Percentiles rank a stretch among this genome's conserved stretches.
Conservation (phyloP, 2,888 invertebrate species). For the Epinotia brunnichana region DNA sequence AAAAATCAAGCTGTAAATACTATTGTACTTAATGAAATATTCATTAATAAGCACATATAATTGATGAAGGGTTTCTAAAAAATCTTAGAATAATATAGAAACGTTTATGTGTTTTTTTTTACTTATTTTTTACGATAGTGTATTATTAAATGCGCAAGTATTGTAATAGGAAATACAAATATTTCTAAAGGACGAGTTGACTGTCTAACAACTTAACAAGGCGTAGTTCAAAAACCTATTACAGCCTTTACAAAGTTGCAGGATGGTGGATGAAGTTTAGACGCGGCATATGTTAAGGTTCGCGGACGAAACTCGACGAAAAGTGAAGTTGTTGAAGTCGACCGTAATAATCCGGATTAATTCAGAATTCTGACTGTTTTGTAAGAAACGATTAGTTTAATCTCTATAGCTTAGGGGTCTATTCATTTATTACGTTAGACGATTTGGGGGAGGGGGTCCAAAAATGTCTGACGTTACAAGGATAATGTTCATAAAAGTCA, state of each 20-base stretch:
- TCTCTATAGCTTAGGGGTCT: no score
- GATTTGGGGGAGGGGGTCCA: no score
- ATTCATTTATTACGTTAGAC: no score
- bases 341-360: slow-evolving; percentile 38
- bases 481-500: no score
- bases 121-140: no score
- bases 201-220: not conserved
- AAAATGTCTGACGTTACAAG: no score
- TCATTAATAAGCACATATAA: no score
- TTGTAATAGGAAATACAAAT: not conserved
- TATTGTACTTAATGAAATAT: no score
- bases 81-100: no score
- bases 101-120: no score
- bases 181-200: not conserved
- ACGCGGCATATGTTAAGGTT: slow-evolving; percentile 31
- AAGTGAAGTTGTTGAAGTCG: slow-evolving; percentile 32
- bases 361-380: slow-evolving; percentile 31
- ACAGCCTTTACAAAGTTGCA: not conserved
- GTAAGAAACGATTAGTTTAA: slow-evolving; percentile 40
- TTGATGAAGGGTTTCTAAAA: no score
- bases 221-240: slow-evolving; percentile 8
- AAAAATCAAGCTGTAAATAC: no score
- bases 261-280: slow-evolving; percentile 15
- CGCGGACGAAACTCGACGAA: slow-evolving; percentile 38
- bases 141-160: not conserved